A percentile compares a stretch with the other conserved stretches of the same genome.
phyloP scores from a whole-genome alignment of 2,888 invertebrate species.

The Diplazon laetatorius region DNA sequence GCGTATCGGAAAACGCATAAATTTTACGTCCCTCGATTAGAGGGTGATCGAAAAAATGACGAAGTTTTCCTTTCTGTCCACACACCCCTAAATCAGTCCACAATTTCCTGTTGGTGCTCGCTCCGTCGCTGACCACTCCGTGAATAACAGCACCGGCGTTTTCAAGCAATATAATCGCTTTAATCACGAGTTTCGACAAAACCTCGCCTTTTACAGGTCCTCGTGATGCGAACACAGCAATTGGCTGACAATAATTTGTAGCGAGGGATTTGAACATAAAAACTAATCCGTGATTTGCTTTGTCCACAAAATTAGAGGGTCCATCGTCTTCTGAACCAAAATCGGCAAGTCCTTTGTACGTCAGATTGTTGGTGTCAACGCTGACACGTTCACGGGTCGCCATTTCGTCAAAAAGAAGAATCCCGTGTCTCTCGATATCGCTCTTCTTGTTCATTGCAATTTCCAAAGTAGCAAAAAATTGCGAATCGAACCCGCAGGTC shows the following conservation, averaged over 20 bases:
- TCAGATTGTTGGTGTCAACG: conserved; percentile 41
- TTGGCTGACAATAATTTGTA: conserved; percentile 59
- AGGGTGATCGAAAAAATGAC: conserved; percentile 35
- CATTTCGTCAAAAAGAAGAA: conserved; percentile 60
- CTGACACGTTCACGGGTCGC: conserved; percentile 48
- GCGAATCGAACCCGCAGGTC: conserved; percentile 62
- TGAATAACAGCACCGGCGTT: conserved; percentile 57
- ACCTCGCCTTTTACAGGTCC: conserved; percentile 37
- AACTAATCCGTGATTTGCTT: conserved; percentile 59
- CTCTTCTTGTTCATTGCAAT: conserved; percentile 42
- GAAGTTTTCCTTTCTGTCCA: conserved; percentile 17
- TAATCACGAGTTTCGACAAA: conserved; percentile 34
- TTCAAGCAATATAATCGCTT: conserved; percentile 52
- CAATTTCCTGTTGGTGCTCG: conserved; percentile 46
- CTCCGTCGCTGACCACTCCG: conserved; percentile 60
- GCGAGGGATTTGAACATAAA: conserved; percentile 61
- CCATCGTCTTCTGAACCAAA: conserved; percentile 26
- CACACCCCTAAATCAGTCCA: conserved; percentile 32
- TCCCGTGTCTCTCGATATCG: conserved; percentile 47
- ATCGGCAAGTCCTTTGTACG: conserved; percentile 39
- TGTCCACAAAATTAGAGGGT: conserved; percentile 13
- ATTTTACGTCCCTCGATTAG: conserved; percentile 9
- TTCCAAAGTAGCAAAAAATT: conserved; percentile 60
- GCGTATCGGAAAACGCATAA: conserved; percentile 38
- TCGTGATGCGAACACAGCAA: conserved; percentile 54